These are phyloP conservation scores for Pyrocoelia pectoralis DNA, from an alignment of 2,888 invertebrate species.

Conservation along the genomic window DNA sequence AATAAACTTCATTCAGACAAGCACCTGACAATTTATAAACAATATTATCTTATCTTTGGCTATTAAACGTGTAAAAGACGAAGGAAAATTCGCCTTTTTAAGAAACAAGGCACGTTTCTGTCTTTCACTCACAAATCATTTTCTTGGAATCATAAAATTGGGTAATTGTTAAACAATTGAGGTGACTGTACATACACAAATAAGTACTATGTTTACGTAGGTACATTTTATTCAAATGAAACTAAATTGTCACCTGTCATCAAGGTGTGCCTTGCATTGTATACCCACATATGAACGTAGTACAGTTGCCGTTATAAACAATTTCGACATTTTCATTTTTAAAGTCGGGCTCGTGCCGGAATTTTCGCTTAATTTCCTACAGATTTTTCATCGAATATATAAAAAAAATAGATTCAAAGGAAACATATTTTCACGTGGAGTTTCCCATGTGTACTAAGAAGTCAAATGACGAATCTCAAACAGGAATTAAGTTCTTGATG, in stretches of 20 bases:
- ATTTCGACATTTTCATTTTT: constrained; percentile 19
- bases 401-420: too few relatives aligned
- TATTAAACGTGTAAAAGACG: constrained; percentile 8
- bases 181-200: constrained; percentile 1
- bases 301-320: constrained; percentile 35
- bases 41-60: neutral
- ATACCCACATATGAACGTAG: constrained; percentile 39
- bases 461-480: too few relatives aligned
- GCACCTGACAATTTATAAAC: constrained; percentile 13
- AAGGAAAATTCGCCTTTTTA: neutral
- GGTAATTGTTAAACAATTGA: constrained; percentile 9
- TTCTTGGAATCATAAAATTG: constrained; percentile 12
- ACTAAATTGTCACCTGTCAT: constrained; percentile 47
- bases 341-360: too few relatives aligned
- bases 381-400: too few relatives aligned
- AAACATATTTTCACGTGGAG: too few relatives aligned
- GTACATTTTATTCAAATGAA: constrained; percentile 39
- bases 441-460: too few relatives aligned
- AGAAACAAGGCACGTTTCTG: neutral
- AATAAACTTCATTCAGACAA: neutral
- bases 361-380: too few relatives aligned
- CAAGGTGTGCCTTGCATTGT: constrained; percentile 46
- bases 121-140: neutral
- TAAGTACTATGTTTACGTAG: constrained; percentile 33
- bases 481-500: too few relatives aligned